These are phyloP conservation scores for Ianthella basta DNA, from an alignment of 37 sponge, comb jelly and placozoan species.

Conservation along the genomic window DNA sequence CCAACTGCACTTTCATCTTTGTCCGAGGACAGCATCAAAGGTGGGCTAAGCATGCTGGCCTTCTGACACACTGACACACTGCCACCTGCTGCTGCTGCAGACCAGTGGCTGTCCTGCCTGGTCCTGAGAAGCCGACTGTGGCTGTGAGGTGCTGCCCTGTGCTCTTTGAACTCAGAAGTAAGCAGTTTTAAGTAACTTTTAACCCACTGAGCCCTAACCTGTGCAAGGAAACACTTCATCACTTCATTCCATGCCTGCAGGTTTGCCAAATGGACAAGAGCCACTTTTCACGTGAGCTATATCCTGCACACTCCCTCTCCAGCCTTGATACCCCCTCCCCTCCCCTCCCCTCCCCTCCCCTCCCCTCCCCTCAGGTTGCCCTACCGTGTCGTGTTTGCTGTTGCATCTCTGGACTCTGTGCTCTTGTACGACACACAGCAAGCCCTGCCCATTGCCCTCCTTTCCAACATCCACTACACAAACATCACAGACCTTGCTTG, in stretches of 20 bases:
- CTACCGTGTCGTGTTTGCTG: slow-evolving; percentile 95
- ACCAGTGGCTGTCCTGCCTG: slow-evolving; percentile 85
- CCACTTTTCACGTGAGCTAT: neutral
- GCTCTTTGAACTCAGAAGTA: slow-evolving; percentile 66
- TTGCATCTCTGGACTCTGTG: slow-evolving; percentile 82
- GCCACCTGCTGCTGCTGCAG: no score
- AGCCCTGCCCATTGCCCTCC: slow-evolving; percentile 68
- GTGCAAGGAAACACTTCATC: neutral
- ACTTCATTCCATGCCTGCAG: neutral
- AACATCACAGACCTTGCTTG: slow-evolving; percentile 94
- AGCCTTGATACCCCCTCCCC: no score
- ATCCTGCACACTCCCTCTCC: no score
- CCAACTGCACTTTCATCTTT: no score
- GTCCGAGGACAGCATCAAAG: no score
- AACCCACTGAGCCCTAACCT: neutral
- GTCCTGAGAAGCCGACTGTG: slow-evolving; percentile 83
- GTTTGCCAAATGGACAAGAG: neutral
- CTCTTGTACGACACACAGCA: slow-evolving; percentile 95
- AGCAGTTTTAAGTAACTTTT: neutral
- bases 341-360: neutral
- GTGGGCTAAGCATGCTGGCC: no score
- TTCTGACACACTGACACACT: no score
- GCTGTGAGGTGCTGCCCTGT: slow-evolving; percentile 85
- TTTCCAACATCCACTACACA: slow-evolving; percentile 94
- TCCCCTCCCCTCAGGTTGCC: slow-evolving; percentile 67